Evolutionary conservation across 2,888 invertebrate genomes (phyloP).

Genomic region (Megalurothrips usitatus): DNA sequence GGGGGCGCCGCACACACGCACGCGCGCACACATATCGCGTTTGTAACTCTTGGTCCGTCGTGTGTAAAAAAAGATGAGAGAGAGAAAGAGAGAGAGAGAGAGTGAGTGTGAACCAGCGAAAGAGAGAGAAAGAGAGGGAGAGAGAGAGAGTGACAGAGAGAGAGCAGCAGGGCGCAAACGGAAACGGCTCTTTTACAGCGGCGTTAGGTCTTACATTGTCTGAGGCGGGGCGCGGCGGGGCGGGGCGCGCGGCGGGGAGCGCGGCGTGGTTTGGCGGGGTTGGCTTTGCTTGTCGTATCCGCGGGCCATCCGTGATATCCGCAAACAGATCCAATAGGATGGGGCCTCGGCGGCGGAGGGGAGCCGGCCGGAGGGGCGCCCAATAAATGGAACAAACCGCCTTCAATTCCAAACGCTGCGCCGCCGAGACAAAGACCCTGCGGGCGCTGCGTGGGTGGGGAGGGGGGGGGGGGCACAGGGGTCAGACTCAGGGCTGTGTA

Average conservation of each 20-base stretch:
- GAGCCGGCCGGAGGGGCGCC: neutral
- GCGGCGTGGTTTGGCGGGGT: neutral
- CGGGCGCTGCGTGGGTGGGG: too few species aligned
- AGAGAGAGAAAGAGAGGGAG: too few species aligned
- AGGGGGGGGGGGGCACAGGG: too few species aligned
- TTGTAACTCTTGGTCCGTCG: neutral
- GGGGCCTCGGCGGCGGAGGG: neutral
- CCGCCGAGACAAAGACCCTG: neutral
- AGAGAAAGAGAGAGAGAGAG: neutral
- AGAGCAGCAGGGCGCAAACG: neutral
- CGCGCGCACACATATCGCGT: neutral
- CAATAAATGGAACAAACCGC: constrained; percentile 26
- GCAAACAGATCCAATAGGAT: constrained; percentile 22
- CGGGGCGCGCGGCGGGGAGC: neutral
- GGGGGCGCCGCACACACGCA: neutral
- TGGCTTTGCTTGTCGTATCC: neutral
- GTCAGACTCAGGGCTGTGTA: too few species aligned
- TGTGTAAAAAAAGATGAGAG: neutral
- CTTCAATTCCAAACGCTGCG: neutral
- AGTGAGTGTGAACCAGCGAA: too few species aligned
- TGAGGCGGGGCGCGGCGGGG: neutral
- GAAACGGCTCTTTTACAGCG: constrained; percentile 13
- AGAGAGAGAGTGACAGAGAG: neutral
- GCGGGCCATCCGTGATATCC: constrained; percentile 21
- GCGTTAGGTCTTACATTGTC: neutral